These are phyloP conservation scores for Tyto alba DNA, from an alignment of 2,113 vertebrate species.

Conservation along the genomic window DNA sequence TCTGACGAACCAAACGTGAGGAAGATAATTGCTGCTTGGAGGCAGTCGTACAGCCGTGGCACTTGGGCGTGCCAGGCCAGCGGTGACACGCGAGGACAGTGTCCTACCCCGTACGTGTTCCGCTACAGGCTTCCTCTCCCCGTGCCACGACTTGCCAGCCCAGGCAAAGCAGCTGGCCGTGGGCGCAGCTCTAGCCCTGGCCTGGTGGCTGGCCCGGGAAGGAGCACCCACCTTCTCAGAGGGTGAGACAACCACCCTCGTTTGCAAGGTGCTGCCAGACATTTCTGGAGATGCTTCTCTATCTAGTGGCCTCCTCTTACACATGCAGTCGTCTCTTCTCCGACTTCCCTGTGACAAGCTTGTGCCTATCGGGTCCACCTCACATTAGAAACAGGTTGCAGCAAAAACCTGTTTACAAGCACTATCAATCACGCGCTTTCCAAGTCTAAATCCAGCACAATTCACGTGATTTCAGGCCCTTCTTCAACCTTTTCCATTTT, in stretches of 20 bases:
- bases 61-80: not conserved
- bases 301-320: not conserved
- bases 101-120: not conserved
- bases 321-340: not conserved
- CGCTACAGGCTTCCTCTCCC: not conserved
- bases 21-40: not conserved
- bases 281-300: not conserved
- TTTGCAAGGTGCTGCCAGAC: not conserved
- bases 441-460: not conserved
- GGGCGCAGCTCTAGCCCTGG: not conserved
- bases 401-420: not conserved
- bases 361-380: not conserved
- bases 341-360: not conserved
- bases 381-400: not conserved
- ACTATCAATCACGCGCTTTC: not conserved
- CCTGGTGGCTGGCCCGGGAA: not conserved
- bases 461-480: not conserved
- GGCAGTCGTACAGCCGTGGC: not conserved
- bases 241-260: not conserved
- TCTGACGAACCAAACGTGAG: not conserved
- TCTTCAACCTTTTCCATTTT: not conserved
- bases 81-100: not conserved
- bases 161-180: not conserved
- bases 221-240: not conserved
- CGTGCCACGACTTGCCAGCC: not conserved